Percentiles rank a stretch among this genome's conserved stretches.
These are phyloP conservation scores for Condylostylus longicornis DNA, from an alignment of 1,140 invertebrate species.

Conservation along the genomic window DNA sequence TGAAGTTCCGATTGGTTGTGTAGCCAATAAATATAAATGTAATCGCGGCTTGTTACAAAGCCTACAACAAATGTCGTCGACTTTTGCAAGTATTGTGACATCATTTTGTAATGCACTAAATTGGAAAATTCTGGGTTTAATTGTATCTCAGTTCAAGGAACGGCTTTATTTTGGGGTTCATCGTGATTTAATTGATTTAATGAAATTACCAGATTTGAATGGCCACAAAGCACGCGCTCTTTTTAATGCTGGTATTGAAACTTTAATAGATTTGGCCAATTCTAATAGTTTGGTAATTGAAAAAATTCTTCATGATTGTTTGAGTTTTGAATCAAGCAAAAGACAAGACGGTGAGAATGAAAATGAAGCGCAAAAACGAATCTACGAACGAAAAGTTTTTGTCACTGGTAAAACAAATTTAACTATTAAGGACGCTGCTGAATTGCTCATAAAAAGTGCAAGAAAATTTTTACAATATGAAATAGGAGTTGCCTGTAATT, in stretches of 20 bases:
- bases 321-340: conserved; percentile 73
- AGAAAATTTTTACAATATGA: conserved; percentile 48
- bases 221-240: conserved; percentile 70
- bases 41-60: conserved; percentile 79
- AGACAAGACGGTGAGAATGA: conserved; percentile 52
- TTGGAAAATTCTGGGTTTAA: conserved; percentile 78
- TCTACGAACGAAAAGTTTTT: conserved; percentile 57
- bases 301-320: conserved; percentile 56
- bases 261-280: conserved; percentile 59
- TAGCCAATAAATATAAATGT: conserved; percentile 71
- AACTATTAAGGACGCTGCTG: conserved; percentile 66
- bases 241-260: conserved; percentile 70
- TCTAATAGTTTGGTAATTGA: conserved; percentile 54
- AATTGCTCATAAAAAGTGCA: conserved; percentile 65
- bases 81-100: conserved; percentile 85
- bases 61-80: conserved; percentile 86
- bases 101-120: conserved; percentile 84
- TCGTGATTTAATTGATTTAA: conserved; percentile 79
- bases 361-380: conserved; percentile 48
- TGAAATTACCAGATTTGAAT: conserved; percentile 71
- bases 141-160: conserved; percentile 85
- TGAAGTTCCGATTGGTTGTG: conserved; percentile 65
- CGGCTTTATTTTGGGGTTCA: conserved; percentile 89
- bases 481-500: too few relatives aligned
- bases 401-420: conserved; percentile 65